A percentile compares a stretch with the other conserved stretches of the same genome.
phyloP scores from a whole-genome alignment of 2,113 vertebrate species.

The Cyprinodon variegatus region DNA sequence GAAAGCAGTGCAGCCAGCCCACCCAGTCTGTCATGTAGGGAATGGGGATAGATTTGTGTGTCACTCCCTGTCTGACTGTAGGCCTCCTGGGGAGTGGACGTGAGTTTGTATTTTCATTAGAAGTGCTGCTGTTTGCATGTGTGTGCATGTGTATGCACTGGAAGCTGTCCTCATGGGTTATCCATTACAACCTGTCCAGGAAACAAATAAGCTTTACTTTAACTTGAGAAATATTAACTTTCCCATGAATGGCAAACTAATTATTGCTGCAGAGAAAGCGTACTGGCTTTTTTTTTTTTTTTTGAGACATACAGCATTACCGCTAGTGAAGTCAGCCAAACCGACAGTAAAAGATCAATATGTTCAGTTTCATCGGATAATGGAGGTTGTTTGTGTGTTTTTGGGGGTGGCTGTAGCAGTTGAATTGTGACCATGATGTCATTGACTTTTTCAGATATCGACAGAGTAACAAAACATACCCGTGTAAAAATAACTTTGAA shows the following conservation, averaged over 20 bases:
- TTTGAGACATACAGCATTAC: constrained; percentile 29
- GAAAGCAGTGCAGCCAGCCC: constrained; percentile 66
- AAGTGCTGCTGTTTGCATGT: constrained; percentile 20
- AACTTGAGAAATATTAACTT: constrained; percentile 76
- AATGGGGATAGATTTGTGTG: constrained; percentile 74
- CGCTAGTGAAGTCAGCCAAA: constrained; percentile 32
- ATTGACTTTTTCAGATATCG: constrained; percentile 5
- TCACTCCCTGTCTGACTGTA: constrained; percentile 72
- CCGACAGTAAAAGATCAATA: constrained; percentile 50
- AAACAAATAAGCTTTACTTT: constrained; percentile 73
- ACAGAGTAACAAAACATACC: not conserved
- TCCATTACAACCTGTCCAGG: constrained; percentile 76
- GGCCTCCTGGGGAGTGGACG: constrained; percentile 60
- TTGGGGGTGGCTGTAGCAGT: not conserved
- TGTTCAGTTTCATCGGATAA: constrained; percentile 19
- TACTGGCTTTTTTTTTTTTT: constrained; percentile 12
- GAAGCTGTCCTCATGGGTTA: constrained; percentile 56
- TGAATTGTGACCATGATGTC: constrained; percentile 20
- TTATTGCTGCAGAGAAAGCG: constrained; percentile 50
- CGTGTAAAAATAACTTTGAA: no score
- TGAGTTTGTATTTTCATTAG: constrained; percentile 35
- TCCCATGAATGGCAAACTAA: constrained; percentile 66
- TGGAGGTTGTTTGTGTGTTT: not conserved
- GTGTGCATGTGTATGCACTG: constrained; percentile 29
- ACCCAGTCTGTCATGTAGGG: constrained; percentile 60